phyloP scores from a whole-genome alignment of 2,113 vertebrate species.

The Callorhinus ursinus region DNA sequence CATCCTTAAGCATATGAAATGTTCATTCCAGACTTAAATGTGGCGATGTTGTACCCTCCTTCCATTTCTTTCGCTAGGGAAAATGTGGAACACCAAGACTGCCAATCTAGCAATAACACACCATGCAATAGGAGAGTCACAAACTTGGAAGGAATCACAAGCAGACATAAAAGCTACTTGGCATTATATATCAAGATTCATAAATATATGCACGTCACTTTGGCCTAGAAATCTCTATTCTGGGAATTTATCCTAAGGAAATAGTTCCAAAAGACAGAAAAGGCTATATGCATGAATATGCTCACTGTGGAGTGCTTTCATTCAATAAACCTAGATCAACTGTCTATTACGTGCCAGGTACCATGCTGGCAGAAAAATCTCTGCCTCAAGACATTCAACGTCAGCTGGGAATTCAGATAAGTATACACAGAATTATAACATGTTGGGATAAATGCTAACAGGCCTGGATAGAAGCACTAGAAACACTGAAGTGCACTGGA shows the following conservation, averaged over 20 bases:
- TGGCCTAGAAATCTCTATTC: conserved; percentile 74
- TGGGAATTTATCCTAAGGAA: conserved; percentile 70
- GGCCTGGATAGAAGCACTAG: neutral
- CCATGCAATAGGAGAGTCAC: conserved; percentile 55
- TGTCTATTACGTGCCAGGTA: conserved; percentile 62
- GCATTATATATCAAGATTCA: conserved; percentile 69
- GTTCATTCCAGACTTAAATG: conserved; percentile 61
- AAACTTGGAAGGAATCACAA: conserved; percentile 74
- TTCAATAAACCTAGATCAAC: conserved; percentile 77
- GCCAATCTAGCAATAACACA: conserved; percentile 72
- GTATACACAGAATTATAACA: neutral
- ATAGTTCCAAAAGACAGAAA: conserved; percentile 61
- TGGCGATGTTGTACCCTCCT: conserved; percentile 46
- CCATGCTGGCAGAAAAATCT: conserved; percentile 32
- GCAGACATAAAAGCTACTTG: conserved; percentile 69
- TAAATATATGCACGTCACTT: conserved; percentile 74
- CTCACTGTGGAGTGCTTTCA: conserved; percentile 51
- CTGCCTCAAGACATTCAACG: conserved; percentile 9
- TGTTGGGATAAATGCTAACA: neutral
- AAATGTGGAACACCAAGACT: conserved; percentile 73
- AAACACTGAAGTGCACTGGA: neutral
- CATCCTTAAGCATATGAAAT: conserved; percentile 50
- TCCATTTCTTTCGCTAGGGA: conserved; percentile 63
- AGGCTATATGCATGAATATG: conserved; percentile 45
- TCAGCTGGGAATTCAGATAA: conserved; percentile 57